Base-by-base conservation (phyloP, 2,888 invertebrate genomes). In the Lasioglossum lativentre region DNA sequence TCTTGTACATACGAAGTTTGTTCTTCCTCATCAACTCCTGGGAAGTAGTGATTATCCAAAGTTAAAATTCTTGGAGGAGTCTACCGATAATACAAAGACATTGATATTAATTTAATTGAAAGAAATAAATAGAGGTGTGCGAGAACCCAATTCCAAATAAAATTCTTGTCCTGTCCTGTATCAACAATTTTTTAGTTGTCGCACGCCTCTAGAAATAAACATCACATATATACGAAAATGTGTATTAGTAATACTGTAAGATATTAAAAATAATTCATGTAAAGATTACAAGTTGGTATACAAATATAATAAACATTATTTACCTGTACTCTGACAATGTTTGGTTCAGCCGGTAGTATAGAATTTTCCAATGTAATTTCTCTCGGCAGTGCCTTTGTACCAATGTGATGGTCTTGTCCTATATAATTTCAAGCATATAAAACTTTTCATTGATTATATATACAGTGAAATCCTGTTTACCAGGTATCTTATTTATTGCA, bases 51-150 rank as follows among this genome's bases (percentile, higher is more conserved):
- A 92, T 97, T 97, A 91, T 98, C 98, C 79, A 99, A 96, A 19
- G 98, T 99, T 78, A 99, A 97, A 34, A 97, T 97, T 91, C 98
- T 96, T 19, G 99, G 99, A 6, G 99, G 99, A 34, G 99, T 99
- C 95, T 98, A 97, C 63, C 0, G 34, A 75, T 16, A 75, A 82
- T 66, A 75, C 5, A 81, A 52, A 80, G 80, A 63, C 71, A 19
- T 19, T 47, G 27, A 70, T 77, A 80, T 66, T 76, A 63, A 5
- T 40, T 47, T 3, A 23, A n/a, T 38, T 40, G 68, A 68, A 38
- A 52, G 0, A 52, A 23, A 52, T 52, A 52, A n/a, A n/a, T 52
- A 52, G 52, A 52, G 52, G 52, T 52, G 23, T 52, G 23, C 52
- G 8, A 52, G 52, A 52, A 52, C 23, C 52, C 5, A 2, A 23